phyloP scores from a whole-genome alignment of 2,797 vertebrate genomes.

The Oceanodroma leucorhoa region DNA sequence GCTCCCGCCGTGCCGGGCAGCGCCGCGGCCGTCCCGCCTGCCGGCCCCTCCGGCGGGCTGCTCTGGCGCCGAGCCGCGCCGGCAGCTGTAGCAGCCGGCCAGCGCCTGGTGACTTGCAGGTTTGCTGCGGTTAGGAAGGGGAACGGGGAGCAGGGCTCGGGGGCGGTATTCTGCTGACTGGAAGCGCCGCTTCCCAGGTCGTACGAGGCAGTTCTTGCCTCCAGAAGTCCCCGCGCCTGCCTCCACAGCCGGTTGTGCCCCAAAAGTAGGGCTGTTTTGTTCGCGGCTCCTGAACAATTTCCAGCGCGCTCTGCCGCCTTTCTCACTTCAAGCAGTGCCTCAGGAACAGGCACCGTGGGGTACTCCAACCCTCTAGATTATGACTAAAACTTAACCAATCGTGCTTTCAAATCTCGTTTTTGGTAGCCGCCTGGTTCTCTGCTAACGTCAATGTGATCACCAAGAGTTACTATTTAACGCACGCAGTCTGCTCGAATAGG shows the following conservation, averaged over 20 bases:
- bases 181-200: not conserved
- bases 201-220: accelerated
- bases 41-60: not conserved
- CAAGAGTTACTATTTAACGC: accelerated
- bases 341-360: too few species aligned
- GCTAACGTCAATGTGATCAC: accelerated
- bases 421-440: not conserved
- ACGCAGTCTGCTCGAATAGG: not conserved
- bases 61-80: not conserved
- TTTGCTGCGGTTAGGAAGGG: not conserved
- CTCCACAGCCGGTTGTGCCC: accelerated
- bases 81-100: not conserved
- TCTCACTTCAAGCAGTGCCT: not conserved
- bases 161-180: not conserved
- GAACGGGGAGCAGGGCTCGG: accelerated
- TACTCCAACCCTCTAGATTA: not conserved
- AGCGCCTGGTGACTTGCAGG: not conserved
- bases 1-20: not conserved
- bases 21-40: not conserved
- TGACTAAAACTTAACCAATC: accelerated
- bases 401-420: accelerated
- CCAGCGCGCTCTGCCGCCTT: not conserved
- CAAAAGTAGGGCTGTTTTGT: accelerated
- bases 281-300: accelerated
- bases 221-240: not conserved